Conservation (phyloP, 2,888 invertebrate genomes). For the Sipunculus nudus region DNA sequence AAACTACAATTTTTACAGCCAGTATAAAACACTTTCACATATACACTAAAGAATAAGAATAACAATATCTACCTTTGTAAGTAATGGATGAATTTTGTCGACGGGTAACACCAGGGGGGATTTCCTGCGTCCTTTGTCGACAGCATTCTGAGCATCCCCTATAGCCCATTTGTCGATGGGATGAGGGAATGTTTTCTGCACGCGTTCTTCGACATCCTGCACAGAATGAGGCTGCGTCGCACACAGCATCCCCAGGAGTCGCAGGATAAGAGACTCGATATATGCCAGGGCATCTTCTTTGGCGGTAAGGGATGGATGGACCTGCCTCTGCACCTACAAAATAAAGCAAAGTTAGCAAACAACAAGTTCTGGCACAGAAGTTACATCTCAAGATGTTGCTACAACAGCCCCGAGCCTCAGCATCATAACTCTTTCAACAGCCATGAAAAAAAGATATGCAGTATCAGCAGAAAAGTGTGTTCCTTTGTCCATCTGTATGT, state of each 20-base stretch:
- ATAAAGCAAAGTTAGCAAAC: conserved; percentile 4
- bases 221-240: conserved; percentile 68
- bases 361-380: too few relatives aligned
- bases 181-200: conserved; percentile 90
- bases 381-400: too few relatives aligned
- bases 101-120: conserved; percentile 80
- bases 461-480: too few relatives aligned
- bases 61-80: conserved; percentile 75
- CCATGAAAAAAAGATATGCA: too few relatives aligned
- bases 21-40: too few relatives aligned
- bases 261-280: conserved; percentile 89
- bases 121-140: conserved; percentile 82
- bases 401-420: too few relatives aligned
- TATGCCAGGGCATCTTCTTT: conserved; percentile 90
- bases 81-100: conserved; percentile 87
- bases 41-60: background rate
- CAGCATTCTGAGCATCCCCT: conserved; percentile 85
- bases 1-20: too few relatives aligned
- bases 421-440: too few relatives aligned
- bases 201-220: conserved; percentile 89
- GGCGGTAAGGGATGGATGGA: conserved; percentile 65
- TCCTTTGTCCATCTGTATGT: too few relatives aligned
- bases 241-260: conserved; percentile 85
- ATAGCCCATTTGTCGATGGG: conserved; percentile 95
- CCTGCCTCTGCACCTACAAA: conserved; percentile 81